phyloP scores from a whole-genome alignment of 2,888 invertebrate genomes.

The Thyatira batis region DNA sequence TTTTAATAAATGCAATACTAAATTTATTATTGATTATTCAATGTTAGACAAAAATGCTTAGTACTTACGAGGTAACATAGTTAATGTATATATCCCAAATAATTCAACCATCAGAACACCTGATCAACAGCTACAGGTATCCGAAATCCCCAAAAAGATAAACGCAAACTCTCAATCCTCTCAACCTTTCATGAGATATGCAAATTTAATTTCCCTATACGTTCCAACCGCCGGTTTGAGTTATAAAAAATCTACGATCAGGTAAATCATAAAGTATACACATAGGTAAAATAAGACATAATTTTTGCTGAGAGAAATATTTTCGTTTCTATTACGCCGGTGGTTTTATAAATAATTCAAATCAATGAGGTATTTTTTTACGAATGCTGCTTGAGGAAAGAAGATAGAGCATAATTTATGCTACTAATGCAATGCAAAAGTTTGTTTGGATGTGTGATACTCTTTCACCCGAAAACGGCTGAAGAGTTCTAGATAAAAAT shows the following conservation, averaged over 20 bases:
- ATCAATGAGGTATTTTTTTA: slow-evolving; percentile 18
- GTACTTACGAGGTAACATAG: not conserved
- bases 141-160: not conserved
- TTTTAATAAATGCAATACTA: no score
- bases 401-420: no score
- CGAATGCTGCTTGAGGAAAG: no score
- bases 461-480: no score
- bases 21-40: no score
- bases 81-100: not conserved
- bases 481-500: no score
- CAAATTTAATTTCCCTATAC: slow-evolving; percentile 51
- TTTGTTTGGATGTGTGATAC: no score
- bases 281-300: slow-evolving; percentile 21
- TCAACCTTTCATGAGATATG: slow-evolving; percentile 33
- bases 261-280: slow-evolving; percentile 43
- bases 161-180: not conserved
- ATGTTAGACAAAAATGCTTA: no score
- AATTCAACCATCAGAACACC: not conserved
- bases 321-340: slow-evolving; percentile 24
- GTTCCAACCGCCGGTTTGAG: slow-evolving; percentile 25
- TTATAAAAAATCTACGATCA: slow-evolving; percentile 48
- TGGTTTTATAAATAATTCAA: slow-evolving; percentile 36
- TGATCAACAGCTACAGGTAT: not conserved
- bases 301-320: slow-evolving; percentile 21
- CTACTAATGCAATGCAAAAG: no score